Evolutionary conservation across 2,888 invertebrate genomes (phyloP).

Genomic region (Cantharis flavilabris): DNA sequence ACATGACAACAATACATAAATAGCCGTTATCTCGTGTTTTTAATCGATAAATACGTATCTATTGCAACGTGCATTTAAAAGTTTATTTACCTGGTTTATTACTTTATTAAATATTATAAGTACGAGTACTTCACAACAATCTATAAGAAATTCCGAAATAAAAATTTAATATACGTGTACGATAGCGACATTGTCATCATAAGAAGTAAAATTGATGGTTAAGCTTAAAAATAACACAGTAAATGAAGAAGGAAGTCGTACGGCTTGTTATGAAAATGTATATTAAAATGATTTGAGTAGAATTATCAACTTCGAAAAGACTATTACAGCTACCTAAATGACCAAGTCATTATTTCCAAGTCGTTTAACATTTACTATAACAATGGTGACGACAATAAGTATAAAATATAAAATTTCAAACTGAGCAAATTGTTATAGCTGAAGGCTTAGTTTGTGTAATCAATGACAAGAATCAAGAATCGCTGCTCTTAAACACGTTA

Average conservation of each 20-base stretch:
- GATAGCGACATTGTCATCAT: neutral
- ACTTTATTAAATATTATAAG: neutral
- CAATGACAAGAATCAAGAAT: neutral
- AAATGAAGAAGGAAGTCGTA: neutral
- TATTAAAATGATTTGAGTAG: neutral
- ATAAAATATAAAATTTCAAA: conserved; percentile 5
- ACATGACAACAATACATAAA: neutral
- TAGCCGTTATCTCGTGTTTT: neutral
- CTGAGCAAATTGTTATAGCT: neutral
- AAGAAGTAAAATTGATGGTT: neutral
- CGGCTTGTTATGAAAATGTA: neutral
- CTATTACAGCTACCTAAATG: neutral
- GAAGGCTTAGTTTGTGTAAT: neutral
- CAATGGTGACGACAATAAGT: conserved; percentile 2
- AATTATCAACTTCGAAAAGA: neutral
- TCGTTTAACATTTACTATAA: conserved; percentile 10
- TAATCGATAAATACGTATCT: neutral
- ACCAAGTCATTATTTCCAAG: neutral
- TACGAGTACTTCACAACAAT: neutral
- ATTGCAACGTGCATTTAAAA: too few species aligned
- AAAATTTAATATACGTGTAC: neutral
- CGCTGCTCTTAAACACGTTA: neutral
- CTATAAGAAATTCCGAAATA: neutral
- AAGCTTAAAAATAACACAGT: neutral
- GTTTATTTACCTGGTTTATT: neutral